Evolutionary conservation across 2,113 vertebrate species (phyloP), one percentile per base, ranked within the genome.

Genomic region (Brachyistius frenatus): DNA sequence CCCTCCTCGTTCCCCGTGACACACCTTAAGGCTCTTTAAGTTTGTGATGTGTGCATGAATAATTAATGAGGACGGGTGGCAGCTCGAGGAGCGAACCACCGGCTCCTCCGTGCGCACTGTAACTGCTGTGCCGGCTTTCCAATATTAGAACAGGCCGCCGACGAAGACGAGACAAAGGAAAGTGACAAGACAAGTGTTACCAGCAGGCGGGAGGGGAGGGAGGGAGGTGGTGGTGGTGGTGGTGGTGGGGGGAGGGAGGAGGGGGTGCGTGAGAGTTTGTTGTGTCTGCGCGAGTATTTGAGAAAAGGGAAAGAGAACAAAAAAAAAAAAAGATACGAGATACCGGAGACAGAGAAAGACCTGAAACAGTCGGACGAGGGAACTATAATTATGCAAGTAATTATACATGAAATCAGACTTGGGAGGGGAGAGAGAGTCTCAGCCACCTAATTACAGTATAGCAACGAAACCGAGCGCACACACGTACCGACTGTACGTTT

Each of bases 321-420:
- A 41, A 65, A 55, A 72, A 55, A 72, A 41, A 65, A 37, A 4
- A 69, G 53, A 81, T 55, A 60, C 39, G 78, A 71, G 73, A 80
- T 33, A 71, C 36, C 73, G 75, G 49, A 88, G 74, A 86, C 70
- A 76, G 81, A 91, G 76, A 86, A 87, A 89, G 85, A 88, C 73
- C 86, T 80, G 89, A 88, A 93, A 90, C 86, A 90, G 90, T 87
- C 65, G 85, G 87, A 91, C 53, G 86, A 87, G 81, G 86, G 89
- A 91, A 89, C 86, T 90, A 91, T 94, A 93, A 94, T 94, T 93
- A 94, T 89, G 86, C 82, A 79, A 91, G 87, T 94, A 93, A 94
- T 94, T 94, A 94, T 94, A 92, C 91, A 93, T 92, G 86, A 92
- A 93, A 93, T 93, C 83, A 83, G 89, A 86, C 67, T 83, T 73